Percentiles rank a stretch among this genome's conserved stretches.
phyloP scores from a whole-genome alignment of 23 tunicate genomes.

The Trididemnum clinides region DNA sequence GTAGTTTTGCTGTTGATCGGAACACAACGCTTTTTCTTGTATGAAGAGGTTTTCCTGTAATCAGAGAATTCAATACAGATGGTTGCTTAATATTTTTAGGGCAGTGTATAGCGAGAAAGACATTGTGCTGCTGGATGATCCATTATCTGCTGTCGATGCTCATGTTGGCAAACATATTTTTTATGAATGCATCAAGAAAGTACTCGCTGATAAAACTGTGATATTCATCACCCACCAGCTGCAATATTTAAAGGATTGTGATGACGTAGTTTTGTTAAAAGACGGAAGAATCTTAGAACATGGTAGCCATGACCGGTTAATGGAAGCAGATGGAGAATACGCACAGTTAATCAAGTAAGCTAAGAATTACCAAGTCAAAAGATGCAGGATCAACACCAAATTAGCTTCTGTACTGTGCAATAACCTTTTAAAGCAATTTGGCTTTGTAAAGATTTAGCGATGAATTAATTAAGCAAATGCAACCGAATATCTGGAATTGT shows the following conservation, averaged over 20 bases:
- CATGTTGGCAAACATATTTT: constrained; percentile 97
- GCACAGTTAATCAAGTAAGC: constrained; percentile 53
- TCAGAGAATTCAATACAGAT: too few relatives aligned
- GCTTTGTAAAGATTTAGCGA: too few relatives aligned
- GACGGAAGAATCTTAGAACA: constrained; percentile 85
- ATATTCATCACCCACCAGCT: constrained; percentile 91
- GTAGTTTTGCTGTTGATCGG: too few relatives aligned
- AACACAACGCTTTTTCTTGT: too few relatives aligned
- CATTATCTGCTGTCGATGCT: constrained; percentile 96
- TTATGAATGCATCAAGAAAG: constrained; percentile 86
- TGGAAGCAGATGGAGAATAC: constrained; percentile 56
- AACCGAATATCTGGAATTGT: too few relatives aligned
- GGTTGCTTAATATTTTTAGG: too few relatives aligned
- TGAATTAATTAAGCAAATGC: too few relatives aligned
- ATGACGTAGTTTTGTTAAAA: constrained; percentile 75
- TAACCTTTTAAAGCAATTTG: too few relatives aligned
- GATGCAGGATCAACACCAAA: too few relatives aligned
- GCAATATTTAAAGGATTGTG: constrained; percentile 94
- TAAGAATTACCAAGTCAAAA: too few relatives aligned
- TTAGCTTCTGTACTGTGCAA: too few relatives aligned
- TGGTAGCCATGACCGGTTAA: constrained; percentile 80
- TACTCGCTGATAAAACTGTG: constrained; percentile 64
- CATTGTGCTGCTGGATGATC: constrained; percentile 88
- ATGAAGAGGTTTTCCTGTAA: too few relatives aligned
- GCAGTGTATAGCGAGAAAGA: constrained; percentile 95